Percentiles rank a stretch among this genome's conserved stretches.
phyloP scores from a whole-genome alignment of 30 jellyfish, hydroid and myxozoan genomes.

The Turritopsis rubra region DNA sequence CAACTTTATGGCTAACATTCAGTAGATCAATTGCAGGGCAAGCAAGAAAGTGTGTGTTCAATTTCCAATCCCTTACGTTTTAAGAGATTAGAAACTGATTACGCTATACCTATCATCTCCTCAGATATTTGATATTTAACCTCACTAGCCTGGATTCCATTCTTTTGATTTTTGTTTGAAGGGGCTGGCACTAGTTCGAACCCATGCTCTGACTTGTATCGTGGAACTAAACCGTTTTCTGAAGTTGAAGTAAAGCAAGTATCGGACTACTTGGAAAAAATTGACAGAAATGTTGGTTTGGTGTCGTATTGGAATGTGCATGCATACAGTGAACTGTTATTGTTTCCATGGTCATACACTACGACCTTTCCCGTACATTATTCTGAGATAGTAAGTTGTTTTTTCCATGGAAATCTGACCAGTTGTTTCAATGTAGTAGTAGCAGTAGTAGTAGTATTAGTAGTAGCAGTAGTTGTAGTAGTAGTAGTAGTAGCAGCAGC shows the following conservation, averaged over 20 bases:
- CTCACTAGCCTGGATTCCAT: no score
- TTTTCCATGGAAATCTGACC: background rate
- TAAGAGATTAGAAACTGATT: no score
- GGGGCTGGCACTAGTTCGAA: slow-evolving; percentile 75
- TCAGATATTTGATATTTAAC: no score
- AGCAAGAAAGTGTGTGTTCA: no score
- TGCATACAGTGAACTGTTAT: slow-evolving; percentile 76
- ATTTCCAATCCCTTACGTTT: no score
- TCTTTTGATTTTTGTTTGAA: no score
- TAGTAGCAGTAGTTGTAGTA: no score
- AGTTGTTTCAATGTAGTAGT: background rate
- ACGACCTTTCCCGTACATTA: slow-evolving; percentile 42
- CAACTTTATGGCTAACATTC: no score
- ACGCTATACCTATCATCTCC: no score
- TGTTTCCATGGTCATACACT: slow-evolving; percentile 78
- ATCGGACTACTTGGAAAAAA: slow-evolving; percentile 44
- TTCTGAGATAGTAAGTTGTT: slow-evolving; percentile 64
- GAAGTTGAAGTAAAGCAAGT: slow-evolving; percentile 77
- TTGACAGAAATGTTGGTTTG: slow-evolving; percentile 8
- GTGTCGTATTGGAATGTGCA: slow-evolving; percentile 70
- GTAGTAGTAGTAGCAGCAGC: slow-evolving; percentile 12
- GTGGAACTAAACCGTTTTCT: slow-evolving; percentile 79
- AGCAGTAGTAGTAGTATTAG: no score
- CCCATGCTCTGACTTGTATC: slow-evolving; percentile 81
- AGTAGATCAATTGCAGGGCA: no score